phyloP scores from a whole-genome alignment of 1,140 invertebrate species.

The Drosophila obscura region DNA sequence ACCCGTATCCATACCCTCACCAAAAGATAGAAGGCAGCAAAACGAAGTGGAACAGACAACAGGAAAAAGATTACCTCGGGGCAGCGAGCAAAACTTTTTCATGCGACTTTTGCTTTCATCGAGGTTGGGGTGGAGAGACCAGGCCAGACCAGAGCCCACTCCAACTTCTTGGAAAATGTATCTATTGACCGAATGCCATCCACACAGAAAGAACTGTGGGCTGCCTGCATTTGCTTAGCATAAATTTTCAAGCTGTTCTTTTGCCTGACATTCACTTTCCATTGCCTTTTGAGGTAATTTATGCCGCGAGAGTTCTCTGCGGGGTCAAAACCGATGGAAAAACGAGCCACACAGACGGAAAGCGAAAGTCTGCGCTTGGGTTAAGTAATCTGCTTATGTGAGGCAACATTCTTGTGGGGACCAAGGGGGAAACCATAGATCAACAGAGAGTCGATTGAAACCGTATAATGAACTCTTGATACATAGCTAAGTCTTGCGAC shows the following conservation, averaged over 20 bases:
- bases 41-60: constrained; percentile 1
- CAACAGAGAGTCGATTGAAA: neutral
- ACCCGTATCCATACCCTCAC: constrained; percentile 4
- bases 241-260: constrained; percentile 56
- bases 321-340: constrained; percentile 51
- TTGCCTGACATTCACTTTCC: constrained; percentile 57
- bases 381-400: constrained; percentile 8
- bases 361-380: constrained; percentile 30
- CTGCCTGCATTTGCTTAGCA: constrained; percentile 70
- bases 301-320: constrained; percentile 46
- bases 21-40: constrained; percentile 17
- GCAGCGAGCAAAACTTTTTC: constrained; percentile 22
- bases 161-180: constrained; percentile 36
- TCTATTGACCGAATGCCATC: constrained; percentile 49
- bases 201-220: neutral
- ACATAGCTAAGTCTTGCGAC: neutral
- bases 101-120: constrained; percentile 49
- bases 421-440: neutral
- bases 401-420: constrained; percentile 11
- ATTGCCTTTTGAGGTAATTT: constrained; percentile 56
- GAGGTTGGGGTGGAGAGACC: neutral
- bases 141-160: no score
- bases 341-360: constrained; percentile 22
- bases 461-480: neutral
- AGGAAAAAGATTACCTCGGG: neutral